Percentiles rank a stretch among this genome's conserved stretches.
These are phyloP conservation scores for Pseudoatta argentina DNA, from an alignment of 1,140 invertebrate genomes.

Conservation along the genomic window DNA sequence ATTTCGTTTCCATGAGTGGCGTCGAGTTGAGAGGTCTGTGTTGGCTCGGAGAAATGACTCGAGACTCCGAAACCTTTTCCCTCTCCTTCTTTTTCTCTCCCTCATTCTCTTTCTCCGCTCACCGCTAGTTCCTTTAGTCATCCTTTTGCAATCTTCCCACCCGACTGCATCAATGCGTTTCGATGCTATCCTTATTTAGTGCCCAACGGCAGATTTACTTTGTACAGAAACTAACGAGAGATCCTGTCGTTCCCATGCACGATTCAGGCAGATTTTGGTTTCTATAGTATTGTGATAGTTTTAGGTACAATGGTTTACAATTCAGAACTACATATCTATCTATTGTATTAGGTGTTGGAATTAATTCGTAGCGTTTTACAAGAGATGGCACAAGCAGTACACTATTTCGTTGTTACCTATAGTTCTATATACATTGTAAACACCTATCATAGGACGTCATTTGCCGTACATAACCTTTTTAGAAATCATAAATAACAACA, in stretches of 20 bases:
- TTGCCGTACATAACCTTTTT: too few species aligned
- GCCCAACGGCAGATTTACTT: slow-evolving; percentile 67
- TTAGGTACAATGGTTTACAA: not conserved
- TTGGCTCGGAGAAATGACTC: slow-evolving; percentile 82
- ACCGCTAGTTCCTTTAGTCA: slow-evolving; percentile 5
- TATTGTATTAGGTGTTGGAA: too few species aligned
- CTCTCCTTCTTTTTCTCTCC: not conserved
- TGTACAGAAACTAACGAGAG: not conserved
- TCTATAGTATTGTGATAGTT: not conserved
- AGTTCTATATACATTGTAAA: too few species aligned
- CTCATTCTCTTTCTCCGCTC: slow-evolving; percentile 45
- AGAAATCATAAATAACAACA: too few species aligned
- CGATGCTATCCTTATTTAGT: slow-evolving; percentile 32
- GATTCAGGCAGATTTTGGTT: slow-evolving; percentile 4
- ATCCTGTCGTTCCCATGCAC: not conserved
- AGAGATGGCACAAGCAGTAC: too few species aligned
- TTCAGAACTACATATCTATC: not conserved
- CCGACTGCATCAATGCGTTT: slow-evolving; percentile 30
- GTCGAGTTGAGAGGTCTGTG: slow-evolving; percentile 80
- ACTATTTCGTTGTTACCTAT: too few species aligned
- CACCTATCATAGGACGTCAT: too few species aligned
- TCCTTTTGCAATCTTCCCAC: slow-evolving; percentile 16
- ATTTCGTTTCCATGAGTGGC: slow-evolving; percentile 81
- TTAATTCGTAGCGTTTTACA: too few species aligned
- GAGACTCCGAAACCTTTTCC: slow-evolving; percentile 76